A percentile compares a stretch with the other conserved stretches of the same genome.
These are phyloP conservation scores for Sinohyriopsis cumingii DNA, from an alignment of 2,888 invertebrate genomes.

Conservation along the genomic window DNA sequence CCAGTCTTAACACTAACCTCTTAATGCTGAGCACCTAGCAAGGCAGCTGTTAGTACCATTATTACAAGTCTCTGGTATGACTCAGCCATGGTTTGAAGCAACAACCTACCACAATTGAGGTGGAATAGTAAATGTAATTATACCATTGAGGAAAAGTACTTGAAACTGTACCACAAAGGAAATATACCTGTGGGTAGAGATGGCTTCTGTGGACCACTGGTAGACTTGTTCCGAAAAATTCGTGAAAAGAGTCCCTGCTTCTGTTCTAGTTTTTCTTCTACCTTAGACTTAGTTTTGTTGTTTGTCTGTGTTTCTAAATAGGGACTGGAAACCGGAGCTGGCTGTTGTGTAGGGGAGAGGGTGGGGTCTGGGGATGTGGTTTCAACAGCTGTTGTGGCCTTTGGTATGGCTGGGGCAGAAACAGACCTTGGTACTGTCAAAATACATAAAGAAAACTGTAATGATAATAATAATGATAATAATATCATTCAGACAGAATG, in stretches of 20 bases:
- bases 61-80: no score
- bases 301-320: constrained; percentile 19
- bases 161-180: no score
- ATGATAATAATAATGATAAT: not conserved
- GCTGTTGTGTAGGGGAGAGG: constrained; percentile 19
- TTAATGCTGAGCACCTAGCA: no score
- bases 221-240: constrained; percentile 55
- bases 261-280: constrained; percentile 41
- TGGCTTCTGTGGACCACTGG: constrained; percentile 7
- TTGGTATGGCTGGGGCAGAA: constrained; percentile 51
- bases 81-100: no score
- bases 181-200: not conserved
- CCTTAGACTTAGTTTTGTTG: constrained; percentile 9
- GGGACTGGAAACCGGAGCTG: constrained; percentile 19
- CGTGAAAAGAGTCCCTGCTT: constrained; percentile 66
- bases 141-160: no score
- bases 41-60: no score
- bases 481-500: not conserved
- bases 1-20: no score
- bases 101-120: no score
- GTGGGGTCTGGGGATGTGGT: constrained; percentile 16
- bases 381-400: constrained; percentile 39
- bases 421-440: constrained; percentile 52
- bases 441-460: not conserved
- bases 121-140: no score